Conservation (phyloP, 2,888 invertebrate species). For the Leuctra nigra region DNA sequence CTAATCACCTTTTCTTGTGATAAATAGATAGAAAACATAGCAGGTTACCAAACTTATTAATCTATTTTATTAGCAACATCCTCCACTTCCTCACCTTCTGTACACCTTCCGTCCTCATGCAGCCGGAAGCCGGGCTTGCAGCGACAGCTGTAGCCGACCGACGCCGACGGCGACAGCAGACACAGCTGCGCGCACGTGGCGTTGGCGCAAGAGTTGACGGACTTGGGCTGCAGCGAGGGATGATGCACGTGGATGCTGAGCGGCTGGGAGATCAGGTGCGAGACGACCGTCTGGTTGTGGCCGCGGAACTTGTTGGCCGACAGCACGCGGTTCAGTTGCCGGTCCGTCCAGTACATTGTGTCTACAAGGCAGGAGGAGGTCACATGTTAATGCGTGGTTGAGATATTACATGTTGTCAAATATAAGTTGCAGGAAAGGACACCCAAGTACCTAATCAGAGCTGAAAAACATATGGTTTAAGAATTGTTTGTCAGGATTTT, state of each 20-base stretch:
- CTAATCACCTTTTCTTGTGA: too few relatives aligned
- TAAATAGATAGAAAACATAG: too few relatives aligned
- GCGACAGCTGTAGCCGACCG: slow-evolving; percentile 73
- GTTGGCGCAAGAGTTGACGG: slow-evolving; percentile 67
- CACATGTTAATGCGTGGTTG: too few relatives aligned
- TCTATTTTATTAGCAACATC: too few relatives aligned
- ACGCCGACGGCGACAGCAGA: slow-evolving; percentile 69
- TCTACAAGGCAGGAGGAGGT: slow-evolving; percentile 46
- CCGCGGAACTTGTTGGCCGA: slow-evolving; percentile 92
- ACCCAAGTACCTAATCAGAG: too few relatives aligned
- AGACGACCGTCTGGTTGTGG: slow-evolving; percentile 86
- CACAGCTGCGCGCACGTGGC: slow-evolving; percentile 85
- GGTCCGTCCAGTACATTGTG: slow-evolving; percentile 93
- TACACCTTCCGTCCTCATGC: slow-evolving; percentile 59
- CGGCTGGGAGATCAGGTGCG: slow-evolving; percentile 90
- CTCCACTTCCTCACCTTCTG: too few relatives aligned
- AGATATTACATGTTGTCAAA: too few relatives aligned
- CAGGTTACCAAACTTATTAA: too few relatives aligned
- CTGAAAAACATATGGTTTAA: too few relatives aligned
- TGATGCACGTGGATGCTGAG: slow-evolving; percentile 94
- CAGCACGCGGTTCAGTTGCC: slow-evolving; percentile 82
- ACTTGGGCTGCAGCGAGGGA: slow-evolving; percentile 82
- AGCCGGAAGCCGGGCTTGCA: slow-evolving; percentile 81
- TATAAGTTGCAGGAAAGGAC: too few relatives aligned
- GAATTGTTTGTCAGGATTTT: too few relatives aligned